These are phyloP conservation scores for Dicranocentrus wangi DNA, from an alignment of 2,888 invertebrate genomes.

Conservation along the genomic window DNA sequence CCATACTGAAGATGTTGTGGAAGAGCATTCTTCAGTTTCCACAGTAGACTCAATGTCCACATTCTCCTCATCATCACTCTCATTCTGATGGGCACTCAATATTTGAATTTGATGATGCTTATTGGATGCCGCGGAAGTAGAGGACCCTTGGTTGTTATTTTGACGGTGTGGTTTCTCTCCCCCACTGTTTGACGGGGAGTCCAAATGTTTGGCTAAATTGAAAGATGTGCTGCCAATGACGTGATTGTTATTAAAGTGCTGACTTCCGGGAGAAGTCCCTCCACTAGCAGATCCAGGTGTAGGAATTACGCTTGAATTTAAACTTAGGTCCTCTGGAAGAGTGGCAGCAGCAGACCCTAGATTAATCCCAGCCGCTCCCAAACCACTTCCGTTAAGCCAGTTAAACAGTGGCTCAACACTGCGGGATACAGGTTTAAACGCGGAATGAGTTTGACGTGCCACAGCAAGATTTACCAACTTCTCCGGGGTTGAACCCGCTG, in stretches of 20 bases:
- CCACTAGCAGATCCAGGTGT: not conserved
- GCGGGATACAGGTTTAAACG: slow-evolving; percentile 68
- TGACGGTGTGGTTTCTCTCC: slow-evolving; percentile 13
- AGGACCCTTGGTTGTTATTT: slow-evolving; percentile 11
- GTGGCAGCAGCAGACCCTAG: slow-evolving; percentile 8
- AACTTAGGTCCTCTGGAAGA: slow-evolving; percentile 68
- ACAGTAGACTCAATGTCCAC: slow-evolving; percentile 92
- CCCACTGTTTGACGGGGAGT: slow-evolving; percentile 1
- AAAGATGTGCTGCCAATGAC: slow-evolving; percentile 15
- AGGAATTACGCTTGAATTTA: slow-evolving; percentile 37
- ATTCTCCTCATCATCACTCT: slow-evolving; percentile 83
- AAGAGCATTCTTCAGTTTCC: slow-evolving; percentile 78
- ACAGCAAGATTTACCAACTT: slow-evolving; percentile 56
- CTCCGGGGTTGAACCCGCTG: slow-evolving; percentile 20
- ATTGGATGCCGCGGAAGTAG: not conserved
- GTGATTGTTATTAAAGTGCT: slow-evolving; percentile 19
- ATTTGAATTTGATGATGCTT: slow-evolving; percentile 60
- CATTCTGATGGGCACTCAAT: slow-evolving; percentile 54
- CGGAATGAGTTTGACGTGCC: slow-evolving; percentile 64
- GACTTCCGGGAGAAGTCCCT: not conserved
- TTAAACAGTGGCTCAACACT: slow-evolving; percentile 70
- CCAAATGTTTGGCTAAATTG: slow-evolving; percentile 29
- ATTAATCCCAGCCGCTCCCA: slow-evolving; percentile 22
- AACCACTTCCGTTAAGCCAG: slow-evolving; percentile 69
- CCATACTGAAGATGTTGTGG: slow-evolving; percentile 64